Percentiles rank a stretch among this genome's conserved stretches.
Conservation (phyloP, 92 coral and sea anemone genomes). For the Palythoa grandiflora region DNA sequence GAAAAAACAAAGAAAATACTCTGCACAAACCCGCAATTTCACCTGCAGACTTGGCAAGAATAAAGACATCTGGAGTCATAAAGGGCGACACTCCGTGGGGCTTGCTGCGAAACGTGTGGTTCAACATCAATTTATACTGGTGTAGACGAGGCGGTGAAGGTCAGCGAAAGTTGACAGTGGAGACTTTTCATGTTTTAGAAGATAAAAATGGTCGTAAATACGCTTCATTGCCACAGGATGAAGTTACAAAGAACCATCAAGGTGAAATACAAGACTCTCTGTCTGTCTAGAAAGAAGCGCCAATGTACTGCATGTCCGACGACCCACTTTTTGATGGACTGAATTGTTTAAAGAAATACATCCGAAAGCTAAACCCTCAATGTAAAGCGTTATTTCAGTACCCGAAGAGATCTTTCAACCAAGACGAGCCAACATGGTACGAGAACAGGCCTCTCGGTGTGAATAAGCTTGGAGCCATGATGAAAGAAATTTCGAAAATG, state of each 20-base stretch:
- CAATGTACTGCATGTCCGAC: constrained; percentile 52
- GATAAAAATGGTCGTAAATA: constrained; percentile 53
- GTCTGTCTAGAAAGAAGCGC: constrained; percentile 32
- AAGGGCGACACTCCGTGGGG: constrained; percentile 56
- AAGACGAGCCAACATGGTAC: constrained; percentile 17
- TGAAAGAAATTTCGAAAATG: constrained; percentile 47
- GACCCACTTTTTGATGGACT: constrained; percentile 49
- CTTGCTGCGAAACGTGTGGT: constrained; percentile 60
- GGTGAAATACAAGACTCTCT: constrained; percentile 30
- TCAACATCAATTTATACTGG: constrained; percentile 55
- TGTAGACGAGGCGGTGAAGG: constrained; percentile 68
- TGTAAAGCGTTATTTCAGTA: constrained; percentile 38
- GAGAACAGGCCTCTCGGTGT: constrained; percentile 49
- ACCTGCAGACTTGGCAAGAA: constrained; percentile 47
- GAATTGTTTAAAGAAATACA: constrained; percentile 37
- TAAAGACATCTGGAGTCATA: constrained; percentile 35
- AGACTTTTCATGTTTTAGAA: constrained; percentile 47
- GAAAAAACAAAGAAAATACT: constrained; percentile 56
- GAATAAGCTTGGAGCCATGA: constrained; percentile 32
- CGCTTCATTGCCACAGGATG: constrained; percentile 59
- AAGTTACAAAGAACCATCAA: constrained; percentile 48
- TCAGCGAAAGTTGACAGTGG: constrained; percentile 38
- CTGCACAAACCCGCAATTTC: constrained; percentile 58
- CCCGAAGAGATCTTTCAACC: constrained; percentile 17
- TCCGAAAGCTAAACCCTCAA: constrained; percentile 22